These are phyloP conservation scores for Addax nasomaculatus DNA, from an alignment of 2,113 vertebrate genomes.

Conservation along the genomic window DNA sequence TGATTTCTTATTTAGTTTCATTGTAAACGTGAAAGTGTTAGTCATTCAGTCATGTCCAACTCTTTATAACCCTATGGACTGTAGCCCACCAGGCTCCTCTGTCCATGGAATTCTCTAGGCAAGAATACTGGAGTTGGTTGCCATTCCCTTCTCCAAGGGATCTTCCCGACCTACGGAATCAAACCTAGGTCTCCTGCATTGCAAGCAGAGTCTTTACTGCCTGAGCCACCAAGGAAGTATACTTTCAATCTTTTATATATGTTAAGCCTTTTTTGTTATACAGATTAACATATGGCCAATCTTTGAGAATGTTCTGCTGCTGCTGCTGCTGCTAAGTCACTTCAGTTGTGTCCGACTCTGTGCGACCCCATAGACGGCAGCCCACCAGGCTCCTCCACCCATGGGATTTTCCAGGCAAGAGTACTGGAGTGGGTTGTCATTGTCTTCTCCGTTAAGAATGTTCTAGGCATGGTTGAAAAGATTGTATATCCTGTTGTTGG, in stretches of 20 bases:
- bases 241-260: background rate
- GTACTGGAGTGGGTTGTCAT: too few species aligned
- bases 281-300: background rate
- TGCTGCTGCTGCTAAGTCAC: too few species aligned
- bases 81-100: background rate
- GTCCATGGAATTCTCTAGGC: background rate
- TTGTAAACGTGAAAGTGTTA: too few species aligned
- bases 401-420: too few species aligned
- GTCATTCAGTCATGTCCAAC: too few species aligned
- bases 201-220: background rate
- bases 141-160: background rate
- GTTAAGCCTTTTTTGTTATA: background rate
- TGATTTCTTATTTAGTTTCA: background rate
- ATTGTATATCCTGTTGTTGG: background rate
- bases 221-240: background rate
- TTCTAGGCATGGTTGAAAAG: background rate
- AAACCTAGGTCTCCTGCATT: background rate
- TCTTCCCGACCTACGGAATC: rapidly evolving
- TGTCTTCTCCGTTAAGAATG: background rate
- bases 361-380: too few species aligned
- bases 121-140: background rate
- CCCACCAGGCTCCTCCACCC: too few species aligned
- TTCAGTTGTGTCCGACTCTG: too few species aligned
- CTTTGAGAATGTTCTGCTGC: background rate
- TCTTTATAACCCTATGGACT: too few species aligned